A percentile compares a stretch with the other conserved stretches of the same genome.
phyloP scores from a whole-genome alignment of 2,113 vertebrate genomes.

The Neomonachus schauinslandi region DNA sequence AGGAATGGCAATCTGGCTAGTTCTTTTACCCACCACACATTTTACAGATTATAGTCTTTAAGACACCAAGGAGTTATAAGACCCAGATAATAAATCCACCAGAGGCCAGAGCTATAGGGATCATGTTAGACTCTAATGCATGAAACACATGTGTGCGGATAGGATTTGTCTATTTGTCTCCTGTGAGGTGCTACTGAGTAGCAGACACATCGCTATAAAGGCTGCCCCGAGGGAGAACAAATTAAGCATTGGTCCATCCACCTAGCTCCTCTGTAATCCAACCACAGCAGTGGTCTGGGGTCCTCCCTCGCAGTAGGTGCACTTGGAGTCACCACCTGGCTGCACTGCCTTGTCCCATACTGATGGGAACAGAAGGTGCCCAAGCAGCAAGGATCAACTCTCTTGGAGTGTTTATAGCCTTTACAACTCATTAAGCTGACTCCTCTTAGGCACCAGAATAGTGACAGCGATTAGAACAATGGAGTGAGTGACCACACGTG shows the following conservation, averaged over 20 bases:
- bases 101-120: not conserved
- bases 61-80: constrained; percentile 1
- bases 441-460: not conserved
- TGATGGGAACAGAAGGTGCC: not conserved
- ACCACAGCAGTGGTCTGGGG: not conserved
- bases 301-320: not conserved
- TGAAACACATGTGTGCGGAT: not conserved
- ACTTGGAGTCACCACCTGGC: not conserved
- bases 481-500: not conserved
- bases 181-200: not conserved
- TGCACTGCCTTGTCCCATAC: not conserved
- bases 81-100: constrained; percentile 54
- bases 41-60: constrained; percentile 44
- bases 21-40: constrained; percentile 37
- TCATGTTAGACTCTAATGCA: not conserved
- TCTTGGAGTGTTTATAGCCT: not conserved
- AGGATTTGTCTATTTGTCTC: not conserved
- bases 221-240: not conserved
- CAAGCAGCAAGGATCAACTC: not conserved
- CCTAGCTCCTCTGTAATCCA: not conserved
- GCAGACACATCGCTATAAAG: not conserved
- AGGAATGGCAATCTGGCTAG: constrained; percentile 47
- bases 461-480: not conserved
- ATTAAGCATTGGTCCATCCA: not conserved
- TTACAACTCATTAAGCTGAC: not conserved